Evolutionary conservation across 2,113 vertebrate species (phyloP).

Genomic region (Clarias gariepinus): DNA sequence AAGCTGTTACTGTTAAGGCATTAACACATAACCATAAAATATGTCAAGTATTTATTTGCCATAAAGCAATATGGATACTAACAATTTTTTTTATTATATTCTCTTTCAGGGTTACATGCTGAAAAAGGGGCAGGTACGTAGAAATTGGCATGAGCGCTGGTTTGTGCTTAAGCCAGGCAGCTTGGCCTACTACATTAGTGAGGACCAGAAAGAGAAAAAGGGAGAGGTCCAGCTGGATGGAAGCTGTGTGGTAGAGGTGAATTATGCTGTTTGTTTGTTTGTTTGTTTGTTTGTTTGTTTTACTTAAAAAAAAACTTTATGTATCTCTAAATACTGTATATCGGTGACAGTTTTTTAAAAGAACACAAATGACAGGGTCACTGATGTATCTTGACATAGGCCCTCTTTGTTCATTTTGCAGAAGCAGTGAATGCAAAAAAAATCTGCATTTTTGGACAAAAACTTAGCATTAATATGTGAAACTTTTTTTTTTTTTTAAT

Average conservation of each 20-base stretch:
- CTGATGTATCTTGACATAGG: background rate
- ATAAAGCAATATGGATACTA: background rate
- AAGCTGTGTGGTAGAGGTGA: slow-evolving; percentile 71
- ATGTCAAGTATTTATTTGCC: no score
- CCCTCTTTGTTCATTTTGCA: no score
- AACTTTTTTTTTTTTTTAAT: background rate
- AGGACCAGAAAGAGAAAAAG: slow-evolving; percentile 75
- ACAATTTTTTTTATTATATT: background rate
- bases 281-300: no score
- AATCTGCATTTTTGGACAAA: background rate
- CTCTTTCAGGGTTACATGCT: slow-evolving; percentile 75
- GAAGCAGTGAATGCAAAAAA: background rate
- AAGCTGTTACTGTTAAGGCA: background rate
- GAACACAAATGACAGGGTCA: background rate
- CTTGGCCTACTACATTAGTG: slow-evolving; percentile 71
- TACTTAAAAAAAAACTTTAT: background rate
- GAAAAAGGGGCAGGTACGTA: slow-evolving; percentile 77
- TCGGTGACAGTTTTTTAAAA: background rate
- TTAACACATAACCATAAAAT: no score
- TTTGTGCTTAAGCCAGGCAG: slow-evolving; percentile 74
- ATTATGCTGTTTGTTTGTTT: slow-evolving; percentile 4
- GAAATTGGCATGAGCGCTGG: slow-evolving; percentile 82
- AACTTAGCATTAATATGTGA: background rate
- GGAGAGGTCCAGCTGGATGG: slow-evolving; percentile 75
- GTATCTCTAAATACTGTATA: background rate